Base-by-base conservation (phyloP, 2,888 invertebrate species). In the Yponomeuta malinellus region DNA sequence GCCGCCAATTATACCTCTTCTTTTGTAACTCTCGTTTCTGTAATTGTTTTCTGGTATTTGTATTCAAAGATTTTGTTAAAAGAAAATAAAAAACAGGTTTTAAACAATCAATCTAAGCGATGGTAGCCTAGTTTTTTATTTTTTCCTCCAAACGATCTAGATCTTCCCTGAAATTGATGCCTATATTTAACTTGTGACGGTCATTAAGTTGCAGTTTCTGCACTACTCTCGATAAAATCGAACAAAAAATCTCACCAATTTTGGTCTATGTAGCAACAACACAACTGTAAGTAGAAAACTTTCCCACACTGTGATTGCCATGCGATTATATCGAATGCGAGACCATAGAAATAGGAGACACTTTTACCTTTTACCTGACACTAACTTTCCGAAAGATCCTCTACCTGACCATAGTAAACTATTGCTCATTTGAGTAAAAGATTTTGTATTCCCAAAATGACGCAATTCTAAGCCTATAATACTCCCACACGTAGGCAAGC, bases 401-500 rank as follows among this genome's bases (percentile, higher is more conserved):
- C 43, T 63, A 69, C 63, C 37, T 52, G 37, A 29, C 69, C 9
- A 6, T 37, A 43, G 33, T 43, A 43, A 23, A 65, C 29, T 29
- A 65, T 31, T 12, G 31, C 31, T 68, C 52, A 48, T 52, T 23
- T 10, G n/a, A 29, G 10, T 77, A 74, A 74, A 78, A 77, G 64
- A 69, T 71, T 72, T 74, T 76, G 37, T 37, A 77, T 75, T 76
- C 71, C 78, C 84, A 86, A 59, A 88, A 63, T 70, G 71, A 71
- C 76, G 69, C 72, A 74, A 75, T 76, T 65, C 75, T 2, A 23
- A 63, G 73, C 73, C 72, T 23, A 23, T 23, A 72, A 72, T 73
- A 80, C 83, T 88, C 89, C 82, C 89, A 90, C 86, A 83, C 87
- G 84, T 77, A 43, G 43, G 43, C 43, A 43, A 43, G 43, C 8